These are phyloP conservation scores for Drosophila asahinai DNA, from an alignment of 1,140 invertebrate genomes.

Conservation along the genomic window DNA sequence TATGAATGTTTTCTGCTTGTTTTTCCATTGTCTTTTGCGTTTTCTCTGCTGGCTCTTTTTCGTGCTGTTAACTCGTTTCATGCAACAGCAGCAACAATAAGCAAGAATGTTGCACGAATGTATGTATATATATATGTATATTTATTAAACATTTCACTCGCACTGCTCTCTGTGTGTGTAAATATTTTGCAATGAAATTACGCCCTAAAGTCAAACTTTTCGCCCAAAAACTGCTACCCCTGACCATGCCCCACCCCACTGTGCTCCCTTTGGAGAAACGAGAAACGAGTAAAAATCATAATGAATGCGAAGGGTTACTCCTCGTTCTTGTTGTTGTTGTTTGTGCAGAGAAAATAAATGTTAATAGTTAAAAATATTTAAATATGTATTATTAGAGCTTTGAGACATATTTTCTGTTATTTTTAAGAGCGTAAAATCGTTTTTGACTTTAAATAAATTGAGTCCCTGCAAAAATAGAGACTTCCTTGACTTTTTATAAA, in stretches of 20 bases:
- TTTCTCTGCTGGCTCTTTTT: conserved; percentile 15
- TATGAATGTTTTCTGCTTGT: conserved; percentile 60
- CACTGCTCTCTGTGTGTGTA: conserved; percentile 31
- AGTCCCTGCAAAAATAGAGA: no score
- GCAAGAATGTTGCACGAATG: conserved; percentile 42
- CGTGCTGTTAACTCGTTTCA: conserved; percentile 44
- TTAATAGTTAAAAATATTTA: neutral
- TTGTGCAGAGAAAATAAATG: conserved; percentile 10
- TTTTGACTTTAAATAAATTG: no score
- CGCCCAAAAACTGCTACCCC: conserved; percentile 18
- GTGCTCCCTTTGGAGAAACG: conserved; percentile 38
- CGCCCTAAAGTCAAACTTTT: conserved; percentile 80
- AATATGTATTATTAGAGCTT: no score
- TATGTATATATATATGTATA: conserved; percentile 42
- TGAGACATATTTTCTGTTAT: no score
- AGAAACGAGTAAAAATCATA: conserved; percentile 67
- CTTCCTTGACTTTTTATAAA: no score
- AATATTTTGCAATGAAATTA: conserved; percentile 82
- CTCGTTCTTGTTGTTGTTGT: conserved; percentile 26
- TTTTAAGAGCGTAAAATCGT: no score
- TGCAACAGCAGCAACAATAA: conserved; percentile 44
- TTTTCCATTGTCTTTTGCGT: conserved; percentile 24
- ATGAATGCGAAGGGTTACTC: conserved; percentile 52
- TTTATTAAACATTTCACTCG: conserved; percentile 75
- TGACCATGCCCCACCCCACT: conserved; percentile 6